Conservation (phyloP, 2,888 invertebrate species). For the Catocala nupta region DNA sequence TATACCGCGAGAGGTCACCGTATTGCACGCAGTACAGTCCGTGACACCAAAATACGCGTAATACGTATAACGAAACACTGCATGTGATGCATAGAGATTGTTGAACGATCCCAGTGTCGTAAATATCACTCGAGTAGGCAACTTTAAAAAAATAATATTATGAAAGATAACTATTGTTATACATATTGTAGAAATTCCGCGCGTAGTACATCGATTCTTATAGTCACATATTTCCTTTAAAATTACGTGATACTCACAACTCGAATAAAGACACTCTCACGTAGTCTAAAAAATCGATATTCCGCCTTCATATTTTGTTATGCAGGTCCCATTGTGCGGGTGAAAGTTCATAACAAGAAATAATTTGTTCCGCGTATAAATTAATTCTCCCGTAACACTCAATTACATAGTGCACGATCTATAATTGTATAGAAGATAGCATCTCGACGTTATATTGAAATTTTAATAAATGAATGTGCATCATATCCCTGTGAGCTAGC, state of each 20-base stretch:
- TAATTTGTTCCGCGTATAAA: slow-evolving; percentile 51
- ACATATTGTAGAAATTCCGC: background rate
- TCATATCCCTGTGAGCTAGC: slow-evolving; percentile 21
- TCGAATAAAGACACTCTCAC: slow-evolving; percentile 63
- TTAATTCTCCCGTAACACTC: slow-evolving; percentile 34
- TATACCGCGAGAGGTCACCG: slow-evolving; percentile 71
- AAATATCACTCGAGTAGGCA: slow-evolving; percentile 50
- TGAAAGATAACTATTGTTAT: too few species aligned
- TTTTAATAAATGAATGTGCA: slow-evolving; percentile 26
- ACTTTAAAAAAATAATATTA: slow-evolving; percentile 25
- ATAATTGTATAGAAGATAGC: slow-evolving; percentile 35
- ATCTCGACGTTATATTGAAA: slow-evolving; percentile 33
- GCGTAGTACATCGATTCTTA: slow-evolving; percentile 44
- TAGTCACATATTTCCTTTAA: slow-evolving; percentile 39
- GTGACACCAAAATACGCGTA: slow-evolving; percentile 65
- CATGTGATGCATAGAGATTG: slow-evolving; percentile 26
- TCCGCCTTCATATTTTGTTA: slow-evolving; percentile 59
- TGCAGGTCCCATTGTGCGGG: slow-evolving; percentile 69
- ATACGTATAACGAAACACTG: slow-evolving; percentile 52
- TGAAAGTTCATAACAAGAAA: slow-evolving; percentile 77
- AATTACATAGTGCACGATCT: slow-evolving; percentile 41
- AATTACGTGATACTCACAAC: slow-evolving; percentile 56
- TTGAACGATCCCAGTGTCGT: slow-evolving; percentile 44
- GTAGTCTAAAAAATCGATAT: slow-evolving; percentile 60
- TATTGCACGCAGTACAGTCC: slow-evolving; percentile 49